Conservation (phyloP, 2,113 vertebrate genomes). For the Xenotilapia flavipinnis region DNA sequence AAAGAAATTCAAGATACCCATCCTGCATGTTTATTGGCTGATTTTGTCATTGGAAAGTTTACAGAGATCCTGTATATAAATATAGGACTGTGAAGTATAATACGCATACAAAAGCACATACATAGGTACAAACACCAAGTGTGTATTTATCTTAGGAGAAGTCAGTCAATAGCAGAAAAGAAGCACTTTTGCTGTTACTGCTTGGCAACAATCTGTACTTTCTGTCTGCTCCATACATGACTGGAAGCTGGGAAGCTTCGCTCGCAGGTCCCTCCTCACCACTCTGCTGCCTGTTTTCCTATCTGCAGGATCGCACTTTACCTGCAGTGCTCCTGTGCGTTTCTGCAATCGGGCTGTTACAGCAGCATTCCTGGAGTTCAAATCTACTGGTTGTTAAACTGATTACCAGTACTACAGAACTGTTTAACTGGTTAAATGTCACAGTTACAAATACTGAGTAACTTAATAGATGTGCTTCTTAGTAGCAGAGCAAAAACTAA, state of each 20-base stretch:
- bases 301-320: background rate
- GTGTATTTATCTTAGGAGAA: constrained; percentile 31
- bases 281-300: background rate
- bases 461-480: background rate
- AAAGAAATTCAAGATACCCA: background rate
- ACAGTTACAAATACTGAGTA: background rate
- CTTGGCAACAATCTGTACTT: background rate
- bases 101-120: background rate
- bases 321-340: background rate
- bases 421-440: background rate
- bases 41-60: background rate
- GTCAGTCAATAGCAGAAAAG: background rate
- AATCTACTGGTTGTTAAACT: background rate
- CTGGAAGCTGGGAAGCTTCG: background rate
- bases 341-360: background rate
- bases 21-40: background rate
- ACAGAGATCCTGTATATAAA: background rate
- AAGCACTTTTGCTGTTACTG: background rate
- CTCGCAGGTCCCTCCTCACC: background rate
- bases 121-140: background rate
- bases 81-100: background rate
- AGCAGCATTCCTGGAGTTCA: background rate
- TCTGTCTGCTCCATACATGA: background rate
- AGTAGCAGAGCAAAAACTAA: background rate
- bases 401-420: background rate